Base-by-base conservation (phyloP, 2,797 vertebrate genomes). In the Danio choprae region DNA sequence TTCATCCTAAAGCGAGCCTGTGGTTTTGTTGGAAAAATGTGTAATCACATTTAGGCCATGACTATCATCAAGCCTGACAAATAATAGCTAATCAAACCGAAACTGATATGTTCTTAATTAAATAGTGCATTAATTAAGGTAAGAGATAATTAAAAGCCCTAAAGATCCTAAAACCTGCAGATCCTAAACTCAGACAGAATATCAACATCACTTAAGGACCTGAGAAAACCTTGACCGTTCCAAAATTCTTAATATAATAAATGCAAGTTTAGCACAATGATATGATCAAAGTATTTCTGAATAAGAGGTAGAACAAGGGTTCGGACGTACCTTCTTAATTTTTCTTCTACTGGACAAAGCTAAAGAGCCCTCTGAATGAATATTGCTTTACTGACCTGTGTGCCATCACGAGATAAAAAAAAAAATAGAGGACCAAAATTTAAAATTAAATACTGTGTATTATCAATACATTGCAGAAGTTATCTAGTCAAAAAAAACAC, bases 301-400 rank as follows among this genome's bases (percentile, higher is more conserved):
- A 70, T 53, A 51, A 71, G 77, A 79, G 77, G 77, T 79, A 79
- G 77, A 53, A 67, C 40, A 12, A 70, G 36, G 53, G 36, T 56
- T 78, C 41, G 43, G 11, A 59, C 50, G 44, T 70, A 68, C 51
- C 51, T 20, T 40, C 13, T 59, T n/a, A 7, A 60, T 70, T 22
- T 62, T 51, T 62, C 6, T 60, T 12, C 1, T 22, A 6, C 60
- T 41, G 56, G 48, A 68, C n/a, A 16, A 60, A 51, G 6, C 36
- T 62, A 36, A 78, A 59, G 53, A 40, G 29, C 65, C 44, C 62
- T 58, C 46, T 63, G 20, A 43, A 79, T 29, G 18, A 60, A 43
- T 79, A 72, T 79, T 79, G 67, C 68, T 79, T 51, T 53, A n/a
- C 29, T 60, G 41, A 48, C 15, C 22, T 68, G 51, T 58, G 74